phyloP scores from a whole-genome alignment of 2,113 vertebrate genomes.

The Pavo muticus region DNA sequence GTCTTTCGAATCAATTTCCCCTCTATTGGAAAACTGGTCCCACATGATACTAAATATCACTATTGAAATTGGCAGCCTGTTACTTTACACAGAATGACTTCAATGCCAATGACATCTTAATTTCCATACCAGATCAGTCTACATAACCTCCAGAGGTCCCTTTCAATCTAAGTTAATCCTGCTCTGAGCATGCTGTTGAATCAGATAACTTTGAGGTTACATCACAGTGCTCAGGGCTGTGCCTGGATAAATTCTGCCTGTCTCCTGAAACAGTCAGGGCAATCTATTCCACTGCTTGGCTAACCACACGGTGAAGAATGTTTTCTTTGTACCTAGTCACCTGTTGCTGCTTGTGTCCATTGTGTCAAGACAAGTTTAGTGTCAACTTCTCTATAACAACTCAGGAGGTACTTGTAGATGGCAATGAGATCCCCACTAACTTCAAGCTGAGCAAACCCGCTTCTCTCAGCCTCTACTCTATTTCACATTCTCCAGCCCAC shows the following conservation, averaged over 20 bases:
- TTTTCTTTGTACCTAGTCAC: neutral
- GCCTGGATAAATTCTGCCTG: neutral
- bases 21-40: neutral
- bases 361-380: neutral
- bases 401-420: neutral
- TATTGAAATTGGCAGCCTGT: neutral
- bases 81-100: neutral
- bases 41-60: neutral
- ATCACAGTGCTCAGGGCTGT: neutral
- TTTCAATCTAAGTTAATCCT: neutral
- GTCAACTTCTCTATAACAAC: neutral
- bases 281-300: neutral
- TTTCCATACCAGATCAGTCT: neutral
- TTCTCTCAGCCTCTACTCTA: neutral
- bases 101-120: neutral
- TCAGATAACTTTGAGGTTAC: neutral
- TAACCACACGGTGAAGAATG: neutral
- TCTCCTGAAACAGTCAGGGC: neutral
- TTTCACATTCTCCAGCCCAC: neutral
- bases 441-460: neutral
- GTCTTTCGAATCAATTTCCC: neutral
- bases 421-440: neutral
- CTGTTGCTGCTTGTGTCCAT: neutral
- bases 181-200: neutral
- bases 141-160: neutral